phyloP scores from a whole-genome alignment of 2,113 vertebrate genomes.

The Arizona elegans region DNA sequence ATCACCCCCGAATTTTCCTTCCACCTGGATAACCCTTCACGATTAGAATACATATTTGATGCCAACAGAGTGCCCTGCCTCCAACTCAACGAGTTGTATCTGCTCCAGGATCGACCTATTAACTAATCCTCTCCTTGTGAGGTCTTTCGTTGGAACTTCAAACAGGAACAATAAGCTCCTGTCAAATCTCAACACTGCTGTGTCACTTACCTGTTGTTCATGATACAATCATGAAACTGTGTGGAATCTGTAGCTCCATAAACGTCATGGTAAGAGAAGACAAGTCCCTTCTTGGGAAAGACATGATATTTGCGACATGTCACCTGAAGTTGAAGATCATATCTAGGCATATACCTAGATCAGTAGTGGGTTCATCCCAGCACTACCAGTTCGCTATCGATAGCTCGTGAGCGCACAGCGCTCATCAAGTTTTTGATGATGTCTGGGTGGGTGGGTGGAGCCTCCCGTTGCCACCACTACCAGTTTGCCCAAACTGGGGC shows the following conservation, averaged over 20 bases:
- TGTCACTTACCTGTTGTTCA: not conserved
- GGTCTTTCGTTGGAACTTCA: not conserved
- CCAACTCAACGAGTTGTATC: not conserved
- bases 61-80: not conserved
- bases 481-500: too few species aligned
- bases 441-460: too few species aligned
- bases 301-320: not conserved
- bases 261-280: not conserved
- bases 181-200: not conserved
- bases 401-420: too few species aligned
- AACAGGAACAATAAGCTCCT: not conserved
- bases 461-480: too few species aligned
- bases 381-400: too few species aligned
- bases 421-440: too few species aligned
- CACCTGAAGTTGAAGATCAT: not conserved
- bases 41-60: not conserved
- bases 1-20: not conserved
- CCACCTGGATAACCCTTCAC: not conserved
- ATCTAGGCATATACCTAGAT: not conserved
- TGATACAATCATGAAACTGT: not conserved
- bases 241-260: not conserved
- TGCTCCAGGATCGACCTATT: not conserved
- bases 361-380: too few species aligned
- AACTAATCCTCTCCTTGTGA: not conserved
- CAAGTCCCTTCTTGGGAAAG: not conserved